Base-by-base conservation (phyloP, 1,140 invertebrate genomes). In the Diachasma alloeum region DNA sequence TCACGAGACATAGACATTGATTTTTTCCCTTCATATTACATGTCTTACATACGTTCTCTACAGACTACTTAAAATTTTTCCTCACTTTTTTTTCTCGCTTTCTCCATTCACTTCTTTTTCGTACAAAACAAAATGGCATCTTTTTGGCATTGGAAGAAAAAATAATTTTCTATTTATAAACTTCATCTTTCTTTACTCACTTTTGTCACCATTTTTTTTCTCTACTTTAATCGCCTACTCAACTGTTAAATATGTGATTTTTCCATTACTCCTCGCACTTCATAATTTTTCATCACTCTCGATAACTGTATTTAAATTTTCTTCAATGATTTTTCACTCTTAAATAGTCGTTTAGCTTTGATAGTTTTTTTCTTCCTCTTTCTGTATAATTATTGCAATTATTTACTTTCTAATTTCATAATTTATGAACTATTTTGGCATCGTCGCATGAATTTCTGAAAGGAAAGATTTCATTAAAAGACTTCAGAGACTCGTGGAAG, bases 141-240 rank as follows among this genome's bases (percentile, higher is more conserved):
- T 86, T 89, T 89, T 90, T 89, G 88, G 88, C 88, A 88, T 89
- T 87, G 84, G 87, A 89, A 90, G 88, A 87, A 88, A 89, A 88
- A 87, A 86, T 87, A 88, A 82, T 85, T 84, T 81, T 78, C 26
- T 68, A 37, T 68, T 68, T 39, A 68, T 36, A 68, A 68, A 68
- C 31, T 79, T 81, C 74, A 74, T 79, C 13, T 66, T 66, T 66
- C 13, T 39, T 39, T 68, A 39, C n/a, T 39, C 31, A 37, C 36
- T 81, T 42, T 82, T 80, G 75, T 82, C 80, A 71, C 46, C 59
- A 59, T 48, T 53, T 75, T 78, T 68, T 36, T 19, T 69, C 70
- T 74, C 39, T 13, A 26, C 59, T 37, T 19, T 5, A 37, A 39
- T 68, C 31, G 36, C 31, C 36, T 72, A 78, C 74, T 76, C 80